phyloP scores from a whole-genome alignment of 2,888 invertebrate genomes.

The Notocelia uddmanniana region DNA sequence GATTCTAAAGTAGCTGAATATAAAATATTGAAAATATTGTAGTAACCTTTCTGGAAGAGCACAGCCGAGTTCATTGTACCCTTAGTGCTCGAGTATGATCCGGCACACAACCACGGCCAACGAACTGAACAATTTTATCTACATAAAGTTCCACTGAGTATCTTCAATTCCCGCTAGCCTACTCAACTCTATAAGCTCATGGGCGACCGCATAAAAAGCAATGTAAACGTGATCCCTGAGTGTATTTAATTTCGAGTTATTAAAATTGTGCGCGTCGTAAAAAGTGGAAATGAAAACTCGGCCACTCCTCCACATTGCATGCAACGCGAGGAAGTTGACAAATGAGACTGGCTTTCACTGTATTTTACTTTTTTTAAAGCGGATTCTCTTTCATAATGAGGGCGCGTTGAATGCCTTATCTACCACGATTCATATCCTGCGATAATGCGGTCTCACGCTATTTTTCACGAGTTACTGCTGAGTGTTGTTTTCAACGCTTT shows the following conservation, averaged over 20 bases:
- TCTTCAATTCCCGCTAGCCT: not conserved
- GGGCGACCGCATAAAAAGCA: conserved; percentile 48
- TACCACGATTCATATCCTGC: conserved; percentile 68
- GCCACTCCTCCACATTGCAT: conserved; percentile 70
- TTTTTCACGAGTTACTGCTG: conserved; percentile 58
- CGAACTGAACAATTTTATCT: not conserved
- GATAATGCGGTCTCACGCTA: conserved; percentile 61
- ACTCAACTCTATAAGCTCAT: conserved; percentile 14
- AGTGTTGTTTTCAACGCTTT: conserved; percentile 57
- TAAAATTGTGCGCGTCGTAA: conserved; percentile 64
- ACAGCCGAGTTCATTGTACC: not conserved
- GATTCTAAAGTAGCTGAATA: too few relatives aligned
- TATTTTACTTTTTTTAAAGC: conserved; percentile 61
- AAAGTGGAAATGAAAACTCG: conserved; percentile 69
- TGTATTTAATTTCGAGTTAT: conserved; percentile 69
- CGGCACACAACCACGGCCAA: not conserved
- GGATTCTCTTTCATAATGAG: conserved; percentile 69
- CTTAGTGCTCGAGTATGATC: not conserved
- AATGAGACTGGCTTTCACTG: conserved; percentile 71
- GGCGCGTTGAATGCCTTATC: conserved; percentile 72
- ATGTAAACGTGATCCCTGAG: conserved; percentile 62
- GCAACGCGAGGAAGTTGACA: conserved; percentile 73
- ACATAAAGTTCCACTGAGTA: not conserved
- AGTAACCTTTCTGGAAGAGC: too few relatives aligned
- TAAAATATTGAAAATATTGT: too few relatives aligned